These are phyloP conservation scores for Solen grandis DNA, from an alignment of 1,140 invertebrate genomes.

Conservation along the genomic window DNA sequence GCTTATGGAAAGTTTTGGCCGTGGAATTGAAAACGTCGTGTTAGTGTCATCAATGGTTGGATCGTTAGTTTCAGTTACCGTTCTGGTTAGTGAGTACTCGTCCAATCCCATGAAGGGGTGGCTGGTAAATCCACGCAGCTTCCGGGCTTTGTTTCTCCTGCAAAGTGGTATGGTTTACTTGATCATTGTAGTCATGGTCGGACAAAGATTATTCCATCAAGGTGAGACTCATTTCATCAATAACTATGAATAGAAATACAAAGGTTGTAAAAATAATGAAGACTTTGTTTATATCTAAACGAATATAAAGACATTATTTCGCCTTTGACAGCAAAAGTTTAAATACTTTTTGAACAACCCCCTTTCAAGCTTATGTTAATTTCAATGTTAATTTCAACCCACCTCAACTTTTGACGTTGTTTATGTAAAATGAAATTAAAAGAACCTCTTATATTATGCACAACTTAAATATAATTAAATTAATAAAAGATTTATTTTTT, in stretches of 20 bases:
- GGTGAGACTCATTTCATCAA: too few species aligned
- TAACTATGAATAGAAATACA: neutral
- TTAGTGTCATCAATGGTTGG: constrained; percentile 20
- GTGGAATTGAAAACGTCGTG: constrained; percentile 25
- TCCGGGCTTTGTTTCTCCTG: constrained; percentile 2
- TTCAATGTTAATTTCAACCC: neutral
- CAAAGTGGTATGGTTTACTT: neutral
- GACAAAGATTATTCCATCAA: too few species aligned
- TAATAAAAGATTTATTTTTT: neutral
- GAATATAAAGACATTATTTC: neutral
- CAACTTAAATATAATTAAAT: neutral
- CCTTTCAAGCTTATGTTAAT: neutral
- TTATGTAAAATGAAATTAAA: neutral
- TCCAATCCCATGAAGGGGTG: neutral
- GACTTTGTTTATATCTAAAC: neutral
- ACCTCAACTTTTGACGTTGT: neutral
- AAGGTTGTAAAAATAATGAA: neutral
- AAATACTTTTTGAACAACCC: neutral
- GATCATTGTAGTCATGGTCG: too few species aligned
- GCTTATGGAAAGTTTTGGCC: constrained; percentile 1
- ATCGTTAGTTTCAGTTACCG: constrained; percentile 12
- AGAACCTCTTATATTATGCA: neutral
- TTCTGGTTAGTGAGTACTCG: neutral
- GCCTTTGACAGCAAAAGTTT: neutral
- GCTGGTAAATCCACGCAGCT: neutral